Base-by-base conservation (phyloP, 2,113 vertebrate genomes). In the Megaleporinus macrocephalus region DNA sequence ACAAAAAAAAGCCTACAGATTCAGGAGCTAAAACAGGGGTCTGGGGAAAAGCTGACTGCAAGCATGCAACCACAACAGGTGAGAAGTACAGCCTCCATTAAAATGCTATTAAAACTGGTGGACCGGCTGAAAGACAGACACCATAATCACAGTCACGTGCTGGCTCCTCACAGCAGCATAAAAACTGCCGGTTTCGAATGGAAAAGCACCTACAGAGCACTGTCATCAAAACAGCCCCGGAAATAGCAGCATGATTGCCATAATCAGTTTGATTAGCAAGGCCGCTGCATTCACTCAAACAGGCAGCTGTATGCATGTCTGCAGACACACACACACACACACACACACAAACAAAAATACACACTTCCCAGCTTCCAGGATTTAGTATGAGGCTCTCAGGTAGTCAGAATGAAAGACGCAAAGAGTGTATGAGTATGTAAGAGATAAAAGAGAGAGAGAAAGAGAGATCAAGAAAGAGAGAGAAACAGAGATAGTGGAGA, bases 181-280 rank as follows among this genome's bases (percentile, higher is more conserved):
- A 76, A n/a, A 36, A 27, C 65, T 14, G 20, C 24, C 62, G 53
- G 66, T 75, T 76, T 76, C 12, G 18, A 80, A 44, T 26, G 62
- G 79, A 73, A 81, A 81, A 18, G 62, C 61, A 30, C 30, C 53
- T 81, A 72, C 65, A 80, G 79, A n/a, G 63, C 44, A 11, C 22
- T 36, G 61, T 66, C 62, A 74, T 74, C 63, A 79, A 59, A 57
- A 15, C 30, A 16, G 62, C 41, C 27, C 75, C 80, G 65, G 59
- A 76, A 80, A 87, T 80, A 84, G 83, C 66, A 79, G 80, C 71
- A 51, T 73, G 76, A 87, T 73, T 84, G 76, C 76, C 57, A 79
- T 79, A 84, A 84, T 87, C 83, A 82, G 72, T 71, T 76, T 87
- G 79, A 87, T 83, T 80, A 84, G 59, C 27, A 69, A 26, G 59